Evolutionary conservation across 1,140 invertebrate species (phyloP).

Genomic region (Eriocheir sinensis): DNA sequence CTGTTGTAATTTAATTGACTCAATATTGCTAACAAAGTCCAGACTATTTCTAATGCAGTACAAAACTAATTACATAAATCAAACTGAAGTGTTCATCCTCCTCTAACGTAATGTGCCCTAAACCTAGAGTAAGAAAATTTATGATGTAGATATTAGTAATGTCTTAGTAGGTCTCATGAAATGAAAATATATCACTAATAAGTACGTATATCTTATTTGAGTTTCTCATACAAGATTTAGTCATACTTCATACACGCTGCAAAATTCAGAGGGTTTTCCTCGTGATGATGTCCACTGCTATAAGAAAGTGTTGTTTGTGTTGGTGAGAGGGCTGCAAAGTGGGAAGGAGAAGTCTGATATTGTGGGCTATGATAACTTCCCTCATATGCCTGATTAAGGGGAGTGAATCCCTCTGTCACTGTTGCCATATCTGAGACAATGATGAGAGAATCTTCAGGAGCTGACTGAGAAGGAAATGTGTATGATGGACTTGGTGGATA

Average conservation of each 20-base stretch:
- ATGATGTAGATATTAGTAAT: not conserved
- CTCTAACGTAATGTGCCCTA: too few relatives aligned
- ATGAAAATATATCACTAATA: not conserved
- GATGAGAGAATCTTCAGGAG: constrained; percentile 67
- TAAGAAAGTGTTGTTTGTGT: constrained; percentile 58
- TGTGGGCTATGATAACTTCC: constrained; percentile 74
- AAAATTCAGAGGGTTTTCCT: constrained; percentile 72
- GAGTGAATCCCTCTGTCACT: constrained; percentile 60
- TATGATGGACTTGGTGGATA: constrained; percentile 71
- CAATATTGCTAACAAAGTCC: too few relatives aligned
- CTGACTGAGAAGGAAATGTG: constrained; percentile 63
- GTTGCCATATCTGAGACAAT: constrained; percentile 69
- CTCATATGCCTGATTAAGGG: constrained; percentile 62
- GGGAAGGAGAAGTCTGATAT: constrained; percentile 70
- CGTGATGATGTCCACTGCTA: constrained; percentile 60
- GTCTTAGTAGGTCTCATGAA: not conserved
- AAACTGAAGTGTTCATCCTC: too few relatives aligned
- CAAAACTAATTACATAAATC: too few relatives aligned
- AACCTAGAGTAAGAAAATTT: not conserved
- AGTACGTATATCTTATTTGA: not conserved
- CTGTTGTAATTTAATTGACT: too few relatives aligned
- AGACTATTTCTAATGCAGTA: too few relatives aligned
- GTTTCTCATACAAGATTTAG: not conserved
- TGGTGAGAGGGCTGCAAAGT: constrained; percentile 55
- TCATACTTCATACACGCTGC: constrained; percentile 69